Base-by-base conservation (phyloP, 2,888 invertebrate genomes). In the Helobdella robusta region DNA sequence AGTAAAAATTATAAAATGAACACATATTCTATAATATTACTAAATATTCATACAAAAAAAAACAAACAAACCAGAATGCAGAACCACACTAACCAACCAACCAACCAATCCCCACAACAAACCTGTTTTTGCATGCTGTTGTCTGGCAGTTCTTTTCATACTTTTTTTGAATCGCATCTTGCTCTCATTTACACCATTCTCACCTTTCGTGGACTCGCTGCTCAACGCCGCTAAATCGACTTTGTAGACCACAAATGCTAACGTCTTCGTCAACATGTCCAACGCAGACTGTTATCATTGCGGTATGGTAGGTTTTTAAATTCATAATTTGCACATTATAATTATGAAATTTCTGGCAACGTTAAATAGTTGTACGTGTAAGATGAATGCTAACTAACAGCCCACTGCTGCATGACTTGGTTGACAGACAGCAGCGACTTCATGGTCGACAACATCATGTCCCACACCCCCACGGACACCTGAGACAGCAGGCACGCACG, bases 241-340 rank as follows among this genome's bases (percentile, higher is more conserved):
- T 2, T 44, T 44, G 30, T 61, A 61, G 25, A 61, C 2, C 23
- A 28, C 20, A n/a, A 23, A 23, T 23, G 35, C 34, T 2, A 61
- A 32, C 61, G 46, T 46, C n/a, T 62, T 62, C 34, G 50, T 62
- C 32, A 62, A 30, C 32, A 32, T 28, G n/a, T 32, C 25, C 48
- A 50, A 34, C 32, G 48, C 23, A 2, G 32, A 25, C 48, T 62
- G 48, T 40, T 40, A 11, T n/a, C n/a, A n/a, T n/a, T n/a, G n/a
- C n/a, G n/a, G n/a, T n/a, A n/a, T n/a, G n/a, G n/a, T n/a, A n/a
- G n/a, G n/a, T n/a, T n/a, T n/a, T n/a, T n/a, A n/a, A n/a, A n/a
- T n/a, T n/a, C n/a, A n/a, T n/a, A n/a, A n/a, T n/a, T n/a, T n/a
- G n/a, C n/a, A n/a, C n/a, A n/a, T n/a, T n/a, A n/a, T n/a, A n/a